Evolutionary conservation across 2,113 vertebrate genomes (phyloP).

Genomic region (Pachycephala philippinensis): DNA sequence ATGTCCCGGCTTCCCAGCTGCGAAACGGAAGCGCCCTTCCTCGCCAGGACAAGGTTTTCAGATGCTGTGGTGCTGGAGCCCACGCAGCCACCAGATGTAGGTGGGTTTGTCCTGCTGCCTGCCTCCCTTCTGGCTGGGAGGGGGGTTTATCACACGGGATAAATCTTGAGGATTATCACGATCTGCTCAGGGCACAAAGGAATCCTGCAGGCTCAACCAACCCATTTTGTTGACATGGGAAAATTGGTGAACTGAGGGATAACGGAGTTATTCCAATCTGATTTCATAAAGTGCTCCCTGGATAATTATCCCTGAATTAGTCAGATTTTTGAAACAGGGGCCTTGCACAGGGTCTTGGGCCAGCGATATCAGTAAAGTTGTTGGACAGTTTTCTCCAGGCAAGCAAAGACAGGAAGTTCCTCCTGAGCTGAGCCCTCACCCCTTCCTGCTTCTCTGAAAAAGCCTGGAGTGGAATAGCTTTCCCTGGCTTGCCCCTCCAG

Average conservation of each 20-base stretch:
- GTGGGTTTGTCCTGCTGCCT: neutral
- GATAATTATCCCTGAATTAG: neutral
- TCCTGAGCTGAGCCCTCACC: neutral
- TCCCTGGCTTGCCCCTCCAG: neutral
- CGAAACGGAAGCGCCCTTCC: neutral
- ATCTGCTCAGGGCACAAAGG: neutral
- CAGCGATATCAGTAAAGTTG: neutral
- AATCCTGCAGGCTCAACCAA: neutral
- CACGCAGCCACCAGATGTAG: slow-evolving; percentile 24
- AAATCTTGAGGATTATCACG: neutral
- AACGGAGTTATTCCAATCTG: neutral
- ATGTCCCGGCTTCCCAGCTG: slow-evolving; percentile 21
- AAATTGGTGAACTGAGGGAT: neutral
- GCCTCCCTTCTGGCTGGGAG: neutral
- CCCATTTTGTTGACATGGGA: neutral
- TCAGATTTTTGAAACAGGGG: neutral
- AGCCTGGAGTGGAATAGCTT: neutral
- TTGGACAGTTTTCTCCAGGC: neutral
- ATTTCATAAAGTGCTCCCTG: neutral
- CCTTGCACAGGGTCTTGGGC: neutral
- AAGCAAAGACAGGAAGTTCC: neutral
- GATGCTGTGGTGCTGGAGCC: neutral
- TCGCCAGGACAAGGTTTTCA: neutral
- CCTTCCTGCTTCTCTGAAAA: neutral
- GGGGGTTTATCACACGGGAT: neutral